Conservation (phyloP, 2,113 vertebrate species). For the Fukomys damarensis region DNA sequence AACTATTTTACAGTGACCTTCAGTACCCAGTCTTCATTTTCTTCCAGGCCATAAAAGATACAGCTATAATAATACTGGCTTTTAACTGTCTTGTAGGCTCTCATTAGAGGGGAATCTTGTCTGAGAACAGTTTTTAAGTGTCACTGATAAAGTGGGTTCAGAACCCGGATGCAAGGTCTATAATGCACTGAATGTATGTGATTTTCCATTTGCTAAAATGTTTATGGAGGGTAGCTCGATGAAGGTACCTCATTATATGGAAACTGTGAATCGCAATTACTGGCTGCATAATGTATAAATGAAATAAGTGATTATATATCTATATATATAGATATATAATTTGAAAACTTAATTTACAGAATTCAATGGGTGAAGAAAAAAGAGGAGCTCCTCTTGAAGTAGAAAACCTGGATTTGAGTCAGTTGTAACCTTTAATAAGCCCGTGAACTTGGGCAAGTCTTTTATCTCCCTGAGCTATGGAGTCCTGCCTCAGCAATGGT, state of each 20-base stretch:
- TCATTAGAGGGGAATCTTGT: conserved; percentile 71
- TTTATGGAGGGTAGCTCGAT: conserved; percentile 58
- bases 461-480: background rate
- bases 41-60: conserved; percentile 63
- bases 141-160: conserved; percentile 67
- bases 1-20: conserved; percentile 61
- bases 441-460: background rate
- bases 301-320: conserved; percentile 64
- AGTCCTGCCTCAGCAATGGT: background rate
- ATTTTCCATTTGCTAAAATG: conserved; percentile 55
- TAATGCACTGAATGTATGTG: conserved; percentile 25
- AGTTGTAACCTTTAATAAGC: background rate
- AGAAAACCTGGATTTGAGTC: conserved; percentile 26
- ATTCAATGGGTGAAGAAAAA: conserved; percentile 42
- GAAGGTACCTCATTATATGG: conserved; percentile 70
- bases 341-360: conserved; percentile 63
- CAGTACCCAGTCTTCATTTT: conserved; percentile 54
- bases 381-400: background rate
- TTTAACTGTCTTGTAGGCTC: conserved; percentile 73
- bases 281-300: conserved; percentile 56
- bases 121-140: conserved; percentile 61
- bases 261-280: conserved; percentile 57
- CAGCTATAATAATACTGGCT: conserved; percentile 61
- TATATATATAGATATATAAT: conserved; percentile 39
- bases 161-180: conserved; percentile 50